Base-by-base conservation (phyloP, 2,113 vertebrate species). In the Cyrtonyx montezumae region DNA sequence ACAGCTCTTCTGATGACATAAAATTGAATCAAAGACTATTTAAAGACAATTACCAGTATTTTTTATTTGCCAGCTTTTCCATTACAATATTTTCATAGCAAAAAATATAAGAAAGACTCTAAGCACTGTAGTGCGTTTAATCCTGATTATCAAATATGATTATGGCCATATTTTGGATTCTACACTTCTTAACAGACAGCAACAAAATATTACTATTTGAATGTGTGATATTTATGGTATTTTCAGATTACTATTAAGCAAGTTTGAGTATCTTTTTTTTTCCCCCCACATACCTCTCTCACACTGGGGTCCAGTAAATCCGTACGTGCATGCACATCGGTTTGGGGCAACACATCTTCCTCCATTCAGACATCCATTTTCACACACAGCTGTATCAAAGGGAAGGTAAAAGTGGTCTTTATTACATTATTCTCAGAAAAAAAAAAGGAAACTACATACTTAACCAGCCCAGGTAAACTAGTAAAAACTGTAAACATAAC, bases 261-360 rank as follows among this genome's bases (percentile, higher is more conserved):
- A 66, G 40, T 7, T 36, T 30, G 75, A 77, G 74, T 4, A 58
- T 0, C 3, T 9, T 4, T 21, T 42, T 45, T 8, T 37, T 37
- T 37, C 9, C 37, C 10, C 26, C 26, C n/a, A 93, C 94, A n/a
- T 98, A 99, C 99, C 99, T 99, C 99, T 98, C 97, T 99, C 99
- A 80, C 99, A 99, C 98, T 99, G 99, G 40, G 99, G 98, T 78
- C 99, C 99, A 12, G 99, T 99, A 84, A 99, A 99, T 96, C 99
- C 99, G 0, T 99, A 99, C 0, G 98, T 99, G 93, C 99, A 99
- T 3, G 99, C 99, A 51, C 99, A 99, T 93, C 99, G 98, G 94
- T 99, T 99, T 0, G 99, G 99, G 65, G 98, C 99, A 28, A 99
- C 99, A 4, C 99, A 99, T 28, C 99, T 97, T 76, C 99, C 99